Evolutionary conservation across 2,888 invertebrate species (phyloP).

Genomic region (Ptilodon capucinus): DNA sequence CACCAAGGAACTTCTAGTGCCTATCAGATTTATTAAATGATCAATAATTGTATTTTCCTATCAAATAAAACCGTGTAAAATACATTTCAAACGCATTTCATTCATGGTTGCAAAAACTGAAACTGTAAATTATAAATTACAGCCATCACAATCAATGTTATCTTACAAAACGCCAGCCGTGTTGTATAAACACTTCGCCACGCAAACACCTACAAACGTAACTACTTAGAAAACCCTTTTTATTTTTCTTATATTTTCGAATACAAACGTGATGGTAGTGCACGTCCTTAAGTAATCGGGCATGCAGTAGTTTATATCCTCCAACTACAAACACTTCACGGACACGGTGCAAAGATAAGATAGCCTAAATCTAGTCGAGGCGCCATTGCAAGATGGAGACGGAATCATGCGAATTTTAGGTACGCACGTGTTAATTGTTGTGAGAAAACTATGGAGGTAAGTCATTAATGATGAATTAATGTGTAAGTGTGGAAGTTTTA

Average conservation of each 20-base stretch:
- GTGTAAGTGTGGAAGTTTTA: too few relatives aligned
- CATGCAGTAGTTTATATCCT: conserved; percentile 1
- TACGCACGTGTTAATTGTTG: background rate
- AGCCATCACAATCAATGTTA: background rate
- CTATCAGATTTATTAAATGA: too few relatives aligned
- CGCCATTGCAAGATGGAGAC: background rate
- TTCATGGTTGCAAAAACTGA: background rate
- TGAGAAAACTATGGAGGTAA: background rate
- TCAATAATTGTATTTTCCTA: background rate
- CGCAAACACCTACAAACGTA: too few relatives aligned
- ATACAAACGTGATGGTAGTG: background rate
- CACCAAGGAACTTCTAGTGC: too few relatives aligned
- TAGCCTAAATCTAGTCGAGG: background rate
- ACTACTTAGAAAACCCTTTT: too few relatives aligned
- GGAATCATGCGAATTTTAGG: background rate
- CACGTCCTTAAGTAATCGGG: background rate
- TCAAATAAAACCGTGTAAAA: background rate
- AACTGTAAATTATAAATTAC: background rate
- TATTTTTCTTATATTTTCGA: too few relatives aligned
- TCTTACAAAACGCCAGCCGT: too few relatives aligned
- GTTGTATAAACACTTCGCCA: too few relatives aligned
- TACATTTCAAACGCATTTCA: background rate
- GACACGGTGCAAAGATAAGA: background rate
- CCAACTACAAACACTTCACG: background rate
- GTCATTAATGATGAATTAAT: too few relatives aligned